Conservation (phyloP, 2,888 invertebrate species). For the Cantharis flavilabris region DNA sequence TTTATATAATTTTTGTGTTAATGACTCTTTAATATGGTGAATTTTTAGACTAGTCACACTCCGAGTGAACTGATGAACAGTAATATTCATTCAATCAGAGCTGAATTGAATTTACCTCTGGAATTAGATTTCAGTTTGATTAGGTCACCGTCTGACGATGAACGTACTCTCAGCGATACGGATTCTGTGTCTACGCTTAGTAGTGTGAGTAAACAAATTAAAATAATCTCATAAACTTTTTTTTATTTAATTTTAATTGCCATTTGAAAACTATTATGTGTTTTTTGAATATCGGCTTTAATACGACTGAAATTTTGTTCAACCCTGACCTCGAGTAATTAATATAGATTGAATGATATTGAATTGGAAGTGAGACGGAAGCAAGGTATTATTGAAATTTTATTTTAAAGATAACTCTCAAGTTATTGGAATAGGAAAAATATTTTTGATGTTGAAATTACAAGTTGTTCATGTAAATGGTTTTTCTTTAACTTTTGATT, state of each 20-base stretch:
- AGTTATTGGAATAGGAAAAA: neutral
- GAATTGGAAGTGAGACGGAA: neutral
- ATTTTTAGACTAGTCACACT: conserved; percentile 48
- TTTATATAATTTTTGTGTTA: neutral
- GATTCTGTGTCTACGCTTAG: conserved; percentile 53
- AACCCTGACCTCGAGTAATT: neutral
- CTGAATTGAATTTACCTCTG: conserved; percentile 52
- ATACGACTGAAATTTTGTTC: neutral
- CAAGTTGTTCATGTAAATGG: no score
- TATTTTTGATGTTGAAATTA: no score
- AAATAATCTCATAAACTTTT: neutral
- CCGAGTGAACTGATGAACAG: conserved; percentile 48
- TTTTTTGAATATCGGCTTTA: neutral
- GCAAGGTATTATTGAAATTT: neutral
- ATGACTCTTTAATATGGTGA: neutral
- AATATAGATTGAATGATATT: neutral
- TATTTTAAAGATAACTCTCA: no score
- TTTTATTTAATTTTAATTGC: neutral
- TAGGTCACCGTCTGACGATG: conserved; percentile 50
- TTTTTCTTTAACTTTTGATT: no score
- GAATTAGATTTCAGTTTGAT: conserved; percentile 48
- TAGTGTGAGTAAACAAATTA: conserved; percentile 39
- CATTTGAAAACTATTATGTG: neutral
- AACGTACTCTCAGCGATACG: conserved; percentile 53
- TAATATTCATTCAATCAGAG: conserved; percentile 50